Conservation (phyloP, 1,140 invertebrate species). For the silkworm (Bombyx mori) region DNA sequence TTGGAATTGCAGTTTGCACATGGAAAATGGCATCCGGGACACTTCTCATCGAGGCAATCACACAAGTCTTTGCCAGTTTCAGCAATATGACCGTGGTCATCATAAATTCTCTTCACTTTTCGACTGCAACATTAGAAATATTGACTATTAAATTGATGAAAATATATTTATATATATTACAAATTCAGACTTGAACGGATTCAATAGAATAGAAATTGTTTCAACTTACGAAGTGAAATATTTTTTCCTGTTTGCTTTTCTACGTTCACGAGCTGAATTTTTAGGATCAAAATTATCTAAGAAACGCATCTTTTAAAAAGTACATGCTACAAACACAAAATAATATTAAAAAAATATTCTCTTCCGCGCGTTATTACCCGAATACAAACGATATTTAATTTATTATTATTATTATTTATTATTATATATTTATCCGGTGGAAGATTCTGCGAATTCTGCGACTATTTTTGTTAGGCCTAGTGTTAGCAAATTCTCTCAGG, state of each 20-base stretch:
- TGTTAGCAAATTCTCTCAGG: too few relatives aligned
- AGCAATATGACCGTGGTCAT: constrained; percentile 53
- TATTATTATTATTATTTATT: too few relatives aligned
- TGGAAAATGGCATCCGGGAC: constrained; percentile 85
- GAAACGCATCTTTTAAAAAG: constrained; percentile 30
- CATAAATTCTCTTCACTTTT: constrained; percentile 50
- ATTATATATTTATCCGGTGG: too few relatives aligned
- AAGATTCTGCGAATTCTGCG: too few relatives aligned
- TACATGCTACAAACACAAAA: too few relatives aligned
- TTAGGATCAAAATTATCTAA: constrained; percentile 56
- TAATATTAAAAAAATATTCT: too few relatives aligned
- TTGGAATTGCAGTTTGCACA: constrained; percentile 78
- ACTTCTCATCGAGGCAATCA: constrained; percentile 80
- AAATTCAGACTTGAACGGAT: background rate
- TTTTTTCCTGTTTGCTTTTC: constrained; percentile 56
- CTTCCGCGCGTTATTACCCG: too few relatives aligned
- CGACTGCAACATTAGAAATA: constrained; percentile 27
- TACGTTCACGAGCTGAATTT: constrained; percentile 49
- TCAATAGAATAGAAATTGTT: too few relatives aligned
- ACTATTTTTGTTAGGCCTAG: too few relatives aligned
- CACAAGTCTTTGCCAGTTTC: constrained; percentile 79
- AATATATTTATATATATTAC: background rate
- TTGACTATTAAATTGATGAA: background rate
- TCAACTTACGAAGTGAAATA: constrained; percentile 50
- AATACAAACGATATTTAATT: too few relatives aligned